Evolutionary conservation across 2,888 invertebrate genomes (phyloP).

Genomic region (Napeogenes inachia): DNA sequence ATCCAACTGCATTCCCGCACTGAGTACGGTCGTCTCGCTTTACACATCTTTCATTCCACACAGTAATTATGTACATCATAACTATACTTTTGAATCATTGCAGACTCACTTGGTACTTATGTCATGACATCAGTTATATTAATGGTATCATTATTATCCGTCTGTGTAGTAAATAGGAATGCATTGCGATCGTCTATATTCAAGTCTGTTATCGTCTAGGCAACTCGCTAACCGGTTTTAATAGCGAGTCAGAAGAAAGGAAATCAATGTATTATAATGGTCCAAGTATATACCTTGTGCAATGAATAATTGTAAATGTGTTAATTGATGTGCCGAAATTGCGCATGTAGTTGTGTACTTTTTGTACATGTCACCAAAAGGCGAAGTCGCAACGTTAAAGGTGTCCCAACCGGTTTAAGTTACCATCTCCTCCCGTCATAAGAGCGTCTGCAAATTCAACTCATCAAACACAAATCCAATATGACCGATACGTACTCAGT

Average conservation of each 20-base stretch:
- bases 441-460: slow-evolving; percentile 71
- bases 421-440: slow-evolving; percentile 65
- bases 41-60: slow-evolving; percentile 28
- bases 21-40: slow-evolving; percentile 26
- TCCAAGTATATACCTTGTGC: slow-evolving; percentile 50
- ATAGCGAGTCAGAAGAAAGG: slow-evolving; percentile 48
- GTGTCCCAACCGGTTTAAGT: slow-evolving; percentile 71
- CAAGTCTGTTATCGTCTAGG: slow-evolving; percentile 42
- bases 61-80: slow-evolving; percentile 22
- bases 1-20: slow-evolving; percentile 38
- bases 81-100: slow-evolving; percentile 19
- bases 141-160: slow-evolving; percentile 36
- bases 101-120: slow-evolving; percentile 21
- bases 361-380: slow-evolving; percentile 75
- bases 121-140: slow-evolving; percentile 31
- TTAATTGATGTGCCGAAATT: slow-evolving; percentile 55
- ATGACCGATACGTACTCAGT: slow-evolving; percentile 41
- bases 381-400: slow-evolving; percentile 63
- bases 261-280: slow-evolving; percentile 59
- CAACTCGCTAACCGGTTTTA: slow-evolving; percentile 57
- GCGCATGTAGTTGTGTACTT: slow-evolving; percentile 64
- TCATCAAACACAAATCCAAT: slow-evolving; percentile 68
- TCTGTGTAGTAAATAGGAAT: slow-evolving; percentile 47
- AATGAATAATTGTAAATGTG: slow-evolving; percentile 25
- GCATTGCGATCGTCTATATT: slow-evolving; percentile 37